A percentile compares a stretch with the other conserved stretches of the same genome.
These are phyloP conservation scores for Agrotis puta DNA, from an alignment of 2,888 invertebrate species.

Conservation along the genomic window DNA sequence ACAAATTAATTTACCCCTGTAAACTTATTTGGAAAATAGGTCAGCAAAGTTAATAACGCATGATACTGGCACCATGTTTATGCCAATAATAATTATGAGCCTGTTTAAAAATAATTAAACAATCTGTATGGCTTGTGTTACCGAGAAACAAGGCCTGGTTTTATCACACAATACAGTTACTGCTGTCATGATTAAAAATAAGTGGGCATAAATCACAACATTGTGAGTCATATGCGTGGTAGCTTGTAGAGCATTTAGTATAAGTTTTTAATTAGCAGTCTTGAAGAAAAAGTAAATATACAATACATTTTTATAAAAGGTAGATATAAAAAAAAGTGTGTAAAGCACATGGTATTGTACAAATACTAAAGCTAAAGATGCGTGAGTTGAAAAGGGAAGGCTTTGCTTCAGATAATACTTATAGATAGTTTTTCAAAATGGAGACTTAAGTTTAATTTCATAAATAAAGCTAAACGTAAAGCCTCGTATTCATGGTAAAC, in stretches of 20 bases:
- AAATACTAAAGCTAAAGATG: not conserved
- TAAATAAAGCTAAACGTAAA: not conserved
- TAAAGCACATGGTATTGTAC: not conserved
- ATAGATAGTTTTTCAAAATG: not conserved
- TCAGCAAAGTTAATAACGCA: not conserved
- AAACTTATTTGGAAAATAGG: not conserved
- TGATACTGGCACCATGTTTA: slow-evolving; percentile 8
- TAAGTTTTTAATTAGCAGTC: slow-evolving; percentile 18
- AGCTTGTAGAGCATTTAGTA: slow-evolving; percentile 3
- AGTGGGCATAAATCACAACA: slow-evolving; percentile 46
- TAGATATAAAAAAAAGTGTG: not conserved
- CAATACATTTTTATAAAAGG: too few relatives aligned
- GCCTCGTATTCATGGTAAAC: too few relatives aligned
- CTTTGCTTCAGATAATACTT: not conserved
- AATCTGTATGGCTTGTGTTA: slow-evolving; percentile 49
- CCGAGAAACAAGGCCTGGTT: slow-evolving; percentile 47
- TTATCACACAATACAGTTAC: slow-evolving; percentile 62
- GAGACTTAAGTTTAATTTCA: not conserved
- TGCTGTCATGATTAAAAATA: slow-evolving; percentile 63
- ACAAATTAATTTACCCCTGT: too few relatives aligned
- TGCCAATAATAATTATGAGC: slow-evolving; percentile 43
- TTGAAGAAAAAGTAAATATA: not conserved
- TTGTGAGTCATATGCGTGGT: slow-evolving; percentile 49
- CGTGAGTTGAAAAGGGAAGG: not conserved
- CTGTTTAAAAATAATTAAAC: slow-evolving; percentile 55